phyloP scores from a whole-genome alignment of 2,888 invertebrate genomes.

The Yponomeuta plumbellus region DNA sequence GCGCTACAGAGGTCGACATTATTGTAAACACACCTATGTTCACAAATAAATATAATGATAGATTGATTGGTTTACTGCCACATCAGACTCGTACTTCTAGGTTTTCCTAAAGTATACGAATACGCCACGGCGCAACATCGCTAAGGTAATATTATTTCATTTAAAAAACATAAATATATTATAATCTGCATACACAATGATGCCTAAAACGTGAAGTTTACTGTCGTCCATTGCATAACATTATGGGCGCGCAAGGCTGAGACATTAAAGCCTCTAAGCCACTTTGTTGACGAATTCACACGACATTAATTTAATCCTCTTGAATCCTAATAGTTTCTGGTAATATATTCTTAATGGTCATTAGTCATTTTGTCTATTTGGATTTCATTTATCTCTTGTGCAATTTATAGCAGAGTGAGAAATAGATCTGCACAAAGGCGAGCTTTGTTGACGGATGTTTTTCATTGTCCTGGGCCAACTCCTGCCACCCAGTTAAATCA shows the following conservation, averaged over 20 bases:
- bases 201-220: constrained; percentile 8
- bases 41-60: no score
- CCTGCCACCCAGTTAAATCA: no score
- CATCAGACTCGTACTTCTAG: not conserved
- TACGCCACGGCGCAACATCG: not conserved
- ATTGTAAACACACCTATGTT: no score
- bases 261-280: not conserved
- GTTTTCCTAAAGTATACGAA: not conserved
- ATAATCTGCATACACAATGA: not conserved
- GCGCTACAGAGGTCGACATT: no score
- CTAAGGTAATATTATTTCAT: not conserved
- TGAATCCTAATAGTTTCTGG: not conserved
- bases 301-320: not conserved
- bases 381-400: no score
- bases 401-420: no score
- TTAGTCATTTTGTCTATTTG: no score
- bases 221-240: not conserved
- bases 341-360: no score
- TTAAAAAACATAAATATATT: not conserved
- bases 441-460: no score
- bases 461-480: no score
- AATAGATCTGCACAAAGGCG: no score
- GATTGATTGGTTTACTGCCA: no score
- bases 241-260: not conserved
- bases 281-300: not conserved